Conservation (phyloP, 2,113 vertebrate species). For the Mesembrinibis cayennensis region DNA sequence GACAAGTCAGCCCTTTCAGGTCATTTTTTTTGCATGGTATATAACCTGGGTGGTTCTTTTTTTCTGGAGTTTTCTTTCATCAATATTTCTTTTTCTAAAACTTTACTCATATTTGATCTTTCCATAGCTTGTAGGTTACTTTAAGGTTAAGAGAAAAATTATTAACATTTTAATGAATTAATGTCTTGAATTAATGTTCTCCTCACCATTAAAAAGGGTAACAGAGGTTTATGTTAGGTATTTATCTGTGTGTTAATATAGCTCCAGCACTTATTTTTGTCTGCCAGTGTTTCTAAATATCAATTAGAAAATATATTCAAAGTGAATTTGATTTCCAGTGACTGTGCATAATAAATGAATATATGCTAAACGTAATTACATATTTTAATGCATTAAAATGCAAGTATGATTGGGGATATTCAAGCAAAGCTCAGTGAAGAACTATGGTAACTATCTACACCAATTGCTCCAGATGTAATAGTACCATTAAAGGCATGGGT, state of each 20-base stretch:
- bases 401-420: background rate
- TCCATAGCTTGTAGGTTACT: background rate
- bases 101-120: background rate
- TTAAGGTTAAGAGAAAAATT: background rate
- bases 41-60: background rate
- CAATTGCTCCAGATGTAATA: background rate
- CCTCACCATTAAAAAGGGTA: background rate
- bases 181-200: background rate
- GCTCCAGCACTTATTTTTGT: background rate
- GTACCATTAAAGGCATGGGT: background rate
- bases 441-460: background rate
- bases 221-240: background rate
- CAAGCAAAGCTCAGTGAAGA: background rate
- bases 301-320: background rate
- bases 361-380: background rate
- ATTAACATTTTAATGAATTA: background rate
- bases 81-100: background rate
- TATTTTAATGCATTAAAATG: background rate
- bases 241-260: background rate
- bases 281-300: background rate
- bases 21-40: background rate
- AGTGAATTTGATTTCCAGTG: constrained; percentile 2
- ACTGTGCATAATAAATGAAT: background rate
- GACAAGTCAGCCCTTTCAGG: background rate
- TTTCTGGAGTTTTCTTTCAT: background rate